Percentiles rank a stretch among this genome's conserved stretches.
phyloP scores from a whole-genome alignment of 2,113 vertebrate genomes.

The Rhinolophus sinicus region DNA sequence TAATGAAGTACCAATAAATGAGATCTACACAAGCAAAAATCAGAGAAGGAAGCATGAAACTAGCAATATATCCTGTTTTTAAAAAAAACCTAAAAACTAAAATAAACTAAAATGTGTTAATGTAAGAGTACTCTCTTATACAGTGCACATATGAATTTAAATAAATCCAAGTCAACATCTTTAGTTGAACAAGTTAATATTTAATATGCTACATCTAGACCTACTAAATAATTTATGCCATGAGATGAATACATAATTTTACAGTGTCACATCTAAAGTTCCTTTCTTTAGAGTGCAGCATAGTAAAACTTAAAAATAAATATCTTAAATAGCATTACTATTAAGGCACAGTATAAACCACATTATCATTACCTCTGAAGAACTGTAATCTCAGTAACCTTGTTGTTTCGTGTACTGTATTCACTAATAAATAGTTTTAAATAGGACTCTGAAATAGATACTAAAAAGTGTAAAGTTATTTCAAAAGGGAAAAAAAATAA shows the following conservation, averaged over 20 bases:
- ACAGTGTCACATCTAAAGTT: slow-evolving; percentile 98
- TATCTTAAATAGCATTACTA: slow-evolving; percentile 99
- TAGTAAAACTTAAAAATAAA: slow-evolving; percentile 99
- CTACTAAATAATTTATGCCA: slow-evolving; percentile 99
- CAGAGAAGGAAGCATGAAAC: slow-evolving; percentile 86
- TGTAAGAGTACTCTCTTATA: slow-evolving; percentile 91
- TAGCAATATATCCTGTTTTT: slow-evolving; percentile 87
- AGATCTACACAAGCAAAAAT: slow-evolving; percentile 87
- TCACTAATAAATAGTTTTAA: slow-evolving; percentile 90
- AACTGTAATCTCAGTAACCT: slow-evolving; percentile 87
- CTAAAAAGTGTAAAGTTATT: slow-evolving; percentile 87
- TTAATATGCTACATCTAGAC: slow-evolving; percentile 94
- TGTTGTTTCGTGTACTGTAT: slow-evolving; percentile 82
- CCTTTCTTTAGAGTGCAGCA: slow-evolving; percentile 95
- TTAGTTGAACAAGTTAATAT: slow-evolving; percentile 98
- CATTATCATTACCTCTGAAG: slow-evolving; percentile 88
- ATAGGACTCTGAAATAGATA: slow-evolving; percentile 88
- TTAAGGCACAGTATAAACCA: slow-evolving; percentile 97
- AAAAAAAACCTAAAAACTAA: slow-evolving; percentile 71
- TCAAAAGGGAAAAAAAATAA: slow-evolving; percentile 73
- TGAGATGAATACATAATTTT: slow-evolving; percentile 99
- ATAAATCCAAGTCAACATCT: slow-evolving; percentile 97
- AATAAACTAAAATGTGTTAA: slow-evolving; percentile 93
- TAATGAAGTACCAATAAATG: slow-evolving; percentile 76
- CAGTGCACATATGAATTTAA: slow-evolving; percentile 99